A percentile compares a stretch with the other conserved stretches of the same genome.
Evolutionary conservation across 2,888 invertebrate genomes (phyloP).

Genomic region (Salticus scenicus): DNA sequence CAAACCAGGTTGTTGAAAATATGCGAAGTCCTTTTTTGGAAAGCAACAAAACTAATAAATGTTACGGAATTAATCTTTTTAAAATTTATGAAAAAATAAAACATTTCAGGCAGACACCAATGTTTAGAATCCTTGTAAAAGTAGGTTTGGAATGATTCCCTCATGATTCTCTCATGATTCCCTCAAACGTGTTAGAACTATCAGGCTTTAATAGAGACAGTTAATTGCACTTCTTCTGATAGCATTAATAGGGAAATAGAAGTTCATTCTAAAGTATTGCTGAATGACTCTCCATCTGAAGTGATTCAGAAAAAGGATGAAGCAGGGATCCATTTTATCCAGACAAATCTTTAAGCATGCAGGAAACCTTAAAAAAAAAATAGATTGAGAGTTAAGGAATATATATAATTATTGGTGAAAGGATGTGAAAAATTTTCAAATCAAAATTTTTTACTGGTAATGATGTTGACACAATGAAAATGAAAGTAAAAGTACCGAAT

Average conservation of each 20-base stretch:
- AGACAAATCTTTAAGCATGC: not conserved
- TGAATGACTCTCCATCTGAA: not conserved
- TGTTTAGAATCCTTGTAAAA: slow-evolving; percentile 42
- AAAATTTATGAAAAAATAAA: slow-evolving; percentile 48
- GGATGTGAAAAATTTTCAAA: too few relatives aligned
- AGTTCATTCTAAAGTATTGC: not conserved
- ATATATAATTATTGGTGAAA: too few relatives aligned
- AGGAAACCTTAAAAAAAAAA: too few relatives aligned
- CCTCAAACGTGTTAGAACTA: not conserved
- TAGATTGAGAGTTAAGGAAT: too few relatives aligned
- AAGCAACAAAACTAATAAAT: slow-evolving; percentile 35
- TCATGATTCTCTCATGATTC: slow-evolving; percentile 31
- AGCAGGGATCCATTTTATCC: not conserved
- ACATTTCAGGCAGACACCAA: slow-evolving; percentile 47
- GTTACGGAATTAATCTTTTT: slow-evolving; percentile 66
- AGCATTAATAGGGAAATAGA: too few relatives aligned
- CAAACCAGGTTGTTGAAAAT: slow-evolving; percentile 52
- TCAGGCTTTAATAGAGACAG: too few relatives aligned
- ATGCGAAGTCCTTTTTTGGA: slow-evolving; percentile 49
- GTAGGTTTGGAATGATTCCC: slow-evolving; percentile 20
- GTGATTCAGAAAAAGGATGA: slow-evolving; percentile 5
- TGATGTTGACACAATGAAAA: too few relatives aligned
- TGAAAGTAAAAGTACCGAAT: too few relatives aligned
- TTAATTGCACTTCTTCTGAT: too few relatives aligned
- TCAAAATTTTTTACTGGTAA: too few relatives aligned